Evolutionary conservation across 2,113 vertebrate species (phyloP).

Genomic region (Atlantisia rogersi): DNA sequence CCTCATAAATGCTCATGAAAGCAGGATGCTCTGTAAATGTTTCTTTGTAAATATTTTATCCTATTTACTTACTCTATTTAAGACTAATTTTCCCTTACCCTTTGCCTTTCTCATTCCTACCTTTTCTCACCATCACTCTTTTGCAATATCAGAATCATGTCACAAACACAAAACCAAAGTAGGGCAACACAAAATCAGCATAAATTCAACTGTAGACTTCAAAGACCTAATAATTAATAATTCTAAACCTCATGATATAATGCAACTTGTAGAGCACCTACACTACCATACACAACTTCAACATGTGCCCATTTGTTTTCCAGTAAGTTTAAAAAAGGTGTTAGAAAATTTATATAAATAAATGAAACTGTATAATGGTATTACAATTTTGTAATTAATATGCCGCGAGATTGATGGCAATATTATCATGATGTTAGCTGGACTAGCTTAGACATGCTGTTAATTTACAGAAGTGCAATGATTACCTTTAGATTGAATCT

Average conservation of each 20-base stretch:
- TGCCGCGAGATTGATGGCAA: neutral
- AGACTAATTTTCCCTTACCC: neutral
- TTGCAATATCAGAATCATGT: neutral
- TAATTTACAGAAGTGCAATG: neutral
- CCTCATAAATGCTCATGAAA: neutral
- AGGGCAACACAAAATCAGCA: neutral
- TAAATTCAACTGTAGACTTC: neutral
- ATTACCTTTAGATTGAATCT: neutral
- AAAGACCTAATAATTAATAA: neutral
- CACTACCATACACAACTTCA: rapidly evolving
- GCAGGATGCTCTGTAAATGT: neutral
- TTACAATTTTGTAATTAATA: neutral
- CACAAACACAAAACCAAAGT: neutral
- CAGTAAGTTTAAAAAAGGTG: neutral
- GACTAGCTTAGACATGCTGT: neutral
- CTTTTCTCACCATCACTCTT: neutral
- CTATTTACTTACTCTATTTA: neutral
- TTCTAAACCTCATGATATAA: no score
- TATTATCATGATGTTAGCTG: neutral
- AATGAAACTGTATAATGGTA: neutral
- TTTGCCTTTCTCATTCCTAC: neutral
- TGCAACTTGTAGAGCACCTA: neutral
- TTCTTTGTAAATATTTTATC: neutral
- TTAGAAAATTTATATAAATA: neutral
- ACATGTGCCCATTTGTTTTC: neutral